Evolutionary conservation across 2,888 invertebrate genomes (phyloP).

Genomic region (Apodemia mormo): DNA sequence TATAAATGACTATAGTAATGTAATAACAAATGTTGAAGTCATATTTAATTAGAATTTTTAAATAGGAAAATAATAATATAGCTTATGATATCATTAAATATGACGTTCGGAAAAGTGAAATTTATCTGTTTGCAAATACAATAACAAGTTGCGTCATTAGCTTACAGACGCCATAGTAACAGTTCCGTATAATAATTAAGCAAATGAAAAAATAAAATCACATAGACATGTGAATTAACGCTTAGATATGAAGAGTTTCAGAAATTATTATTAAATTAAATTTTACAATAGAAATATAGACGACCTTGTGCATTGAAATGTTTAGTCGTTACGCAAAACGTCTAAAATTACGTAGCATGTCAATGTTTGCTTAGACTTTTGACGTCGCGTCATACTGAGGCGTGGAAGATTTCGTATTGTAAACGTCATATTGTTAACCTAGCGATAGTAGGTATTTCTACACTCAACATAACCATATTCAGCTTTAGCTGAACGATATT

Average conservation of each 20-base stretch:
- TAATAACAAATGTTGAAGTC: neutral
- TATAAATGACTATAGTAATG: neutral
- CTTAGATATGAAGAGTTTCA: neutral
- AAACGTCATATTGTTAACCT: constrained; percentile 52
- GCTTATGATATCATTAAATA: constrained; percentile 24
- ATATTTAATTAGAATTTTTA: neutral
- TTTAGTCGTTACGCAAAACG: constrained; percentile 27
- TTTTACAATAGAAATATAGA: constrained; percentile 14
- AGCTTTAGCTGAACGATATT: neutral
- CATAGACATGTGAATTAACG: constrained; percentile 8
- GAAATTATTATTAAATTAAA: neutral
- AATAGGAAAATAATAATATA: neutral
- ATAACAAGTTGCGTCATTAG: constrained; percentile 35
- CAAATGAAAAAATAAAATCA: neutral
- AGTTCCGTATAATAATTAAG: neutral
- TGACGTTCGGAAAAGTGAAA: constrained; percentile 26
- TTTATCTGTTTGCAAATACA: neutral
- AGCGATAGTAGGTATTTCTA: neutral
- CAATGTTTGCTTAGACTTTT: constrained; percentile 61
- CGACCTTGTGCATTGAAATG: constrained; percentile 1
- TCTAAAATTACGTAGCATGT: constrained; percentile 53
- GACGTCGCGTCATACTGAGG: constrained; percentile 62
- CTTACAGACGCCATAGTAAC: neutral
- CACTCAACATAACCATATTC: neutral
- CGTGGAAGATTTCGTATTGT: constrained; percentile 66